Conservation (phyloP, 2,113 vertebrate genomes). For the Eurypyga helias region DNA sequence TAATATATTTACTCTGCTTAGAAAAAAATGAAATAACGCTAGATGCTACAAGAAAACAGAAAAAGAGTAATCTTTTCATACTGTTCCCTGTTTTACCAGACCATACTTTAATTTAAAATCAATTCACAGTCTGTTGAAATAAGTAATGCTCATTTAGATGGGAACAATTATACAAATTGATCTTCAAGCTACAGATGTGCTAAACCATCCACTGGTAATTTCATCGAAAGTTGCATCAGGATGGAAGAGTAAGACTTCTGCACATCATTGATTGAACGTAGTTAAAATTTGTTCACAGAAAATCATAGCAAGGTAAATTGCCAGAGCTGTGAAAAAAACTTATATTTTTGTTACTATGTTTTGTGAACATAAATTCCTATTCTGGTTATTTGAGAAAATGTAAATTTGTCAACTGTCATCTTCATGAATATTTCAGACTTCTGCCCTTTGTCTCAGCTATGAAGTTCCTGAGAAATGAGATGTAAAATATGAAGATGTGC, state of each 20-base stretch:
- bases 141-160: background rate
- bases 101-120: constrained; percentile 17
- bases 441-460: background rate
- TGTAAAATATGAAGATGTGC: background rate
- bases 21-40: background rate
- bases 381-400: background rate
- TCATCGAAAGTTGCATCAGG: background rate
- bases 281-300: background rate
- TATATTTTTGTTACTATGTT: background rate
- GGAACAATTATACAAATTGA: constrained; percentile 19
- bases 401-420: background rate
- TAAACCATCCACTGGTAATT: background rate
- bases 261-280: background rate
- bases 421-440: background rate
- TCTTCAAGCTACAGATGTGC: background rate
- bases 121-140: background rate
- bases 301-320: background rate
- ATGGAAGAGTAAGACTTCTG: background rate
- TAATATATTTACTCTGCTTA: background rate
- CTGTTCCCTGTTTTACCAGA: background rate
- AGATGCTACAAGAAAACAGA: background rate
- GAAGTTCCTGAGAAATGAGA: background rate
- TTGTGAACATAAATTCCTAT: background rate
- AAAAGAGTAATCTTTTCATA: background rate
- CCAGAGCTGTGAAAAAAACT: background rate